Conservation (phyloP, 1,140 invertebrate species). For the Solenopsis invicta region DNA sequence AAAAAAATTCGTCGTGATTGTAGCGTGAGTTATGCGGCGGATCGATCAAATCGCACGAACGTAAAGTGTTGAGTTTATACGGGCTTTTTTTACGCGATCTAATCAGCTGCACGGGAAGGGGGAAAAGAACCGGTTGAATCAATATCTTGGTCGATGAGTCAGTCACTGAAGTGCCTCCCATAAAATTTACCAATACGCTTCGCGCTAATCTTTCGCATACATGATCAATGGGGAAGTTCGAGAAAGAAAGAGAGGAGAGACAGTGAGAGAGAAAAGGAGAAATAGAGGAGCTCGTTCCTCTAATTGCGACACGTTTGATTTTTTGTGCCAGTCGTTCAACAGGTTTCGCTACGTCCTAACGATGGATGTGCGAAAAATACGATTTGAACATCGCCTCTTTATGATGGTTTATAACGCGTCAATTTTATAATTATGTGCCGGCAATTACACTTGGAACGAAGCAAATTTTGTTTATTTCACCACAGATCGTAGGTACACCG, state of each 20-base stretch:
- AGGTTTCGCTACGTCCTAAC: slow-evolving; percentile 6
- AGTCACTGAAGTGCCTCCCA: neutral
- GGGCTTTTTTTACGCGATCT: slow-evolving; percentile 27
- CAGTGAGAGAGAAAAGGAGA: too few relatives aligned
- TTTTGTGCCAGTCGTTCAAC: slow-evolving; percentile 19
- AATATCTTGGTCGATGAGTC: slow-evolving; percentile 60
- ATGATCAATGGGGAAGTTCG: neutral
- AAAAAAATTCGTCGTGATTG: slow-evolving; percentile 37
- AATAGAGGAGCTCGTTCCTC: neutral
- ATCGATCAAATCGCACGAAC: slow-evolving; percentile 25
- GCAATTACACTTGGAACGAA: neutral
- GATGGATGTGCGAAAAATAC: slow-evolving; percentile 10
- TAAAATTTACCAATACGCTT: slow-evolving; percentile 12
- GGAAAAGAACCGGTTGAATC: slow-evolving; percentile 29
- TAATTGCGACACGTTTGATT: slow-evolving; percentile 6
- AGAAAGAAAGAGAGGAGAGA: neutral
- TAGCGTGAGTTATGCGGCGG: slow-evolving; percentile 15
- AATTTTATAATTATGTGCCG: slow-evolving; percentile 1
- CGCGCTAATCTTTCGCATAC: slow-evolving; percentile 5
- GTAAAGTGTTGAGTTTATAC: slow-evolving; percentile 35
- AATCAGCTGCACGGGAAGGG: slow-evolving; percentile 6
- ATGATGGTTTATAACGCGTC: neutral
- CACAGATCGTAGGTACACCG: neutral
- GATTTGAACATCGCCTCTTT: slow-evolving; percentile 14
- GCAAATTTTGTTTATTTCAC: neutral